Evolutionary conservation across 2,888 invertebrate genomes (phyloP).

Genomic region (Odontocolon sp.): DNA sequence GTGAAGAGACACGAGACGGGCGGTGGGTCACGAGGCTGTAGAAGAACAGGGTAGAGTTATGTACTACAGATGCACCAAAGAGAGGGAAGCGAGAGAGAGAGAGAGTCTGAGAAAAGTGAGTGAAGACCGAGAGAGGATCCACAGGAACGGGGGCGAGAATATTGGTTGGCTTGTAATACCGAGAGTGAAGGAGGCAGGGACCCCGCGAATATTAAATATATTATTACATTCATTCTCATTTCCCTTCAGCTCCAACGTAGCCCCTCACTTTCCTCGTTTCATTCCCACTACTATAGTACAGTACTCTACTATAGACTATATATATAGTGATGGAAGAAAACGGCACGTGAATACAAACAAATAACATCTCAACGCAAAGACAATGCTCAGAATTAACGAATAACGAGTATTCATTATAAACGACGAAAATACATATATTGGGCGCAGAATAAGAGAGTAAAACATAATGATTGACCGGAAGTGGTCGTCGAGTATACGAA

Average conservation of each 20-base stretch:
- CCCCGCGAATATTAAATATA: constrained; percentile 80
- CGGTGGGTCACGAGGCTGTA: constrained; percentile 54
- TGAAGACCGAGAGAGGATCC: constrained; percentile 47
- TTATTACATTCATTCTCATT: constrained; percentile 80
- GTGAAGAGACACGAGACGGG: constrained; percentile 33
- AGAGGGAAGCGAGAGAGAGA: constrained; percentile 11
- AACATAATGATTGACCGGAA: neutral
- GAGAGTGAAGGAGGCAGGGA: constrained; percentile 76
- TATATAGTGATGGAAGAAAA: constrained; percentile 41
- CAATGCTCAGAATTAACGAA: neutral
- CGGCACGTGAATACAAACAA: constrained; percentile 30
- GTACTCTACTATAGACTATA: constrained; percentile 20
- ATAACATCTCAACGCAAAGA: neutral
- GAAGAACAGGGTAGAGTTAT: constrained; percentile 35
- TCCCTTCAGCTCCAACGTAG: constrained; percentile 73
- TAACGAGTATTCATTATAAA: neutral
- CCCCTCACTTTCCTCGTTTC: constrained; percentile 60
- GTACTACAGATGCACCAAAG: constrained; percentile 1
- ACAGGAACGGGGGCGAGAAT: constrained; percentile 73
- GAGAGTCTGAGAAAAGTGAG: constrained; percentile 43
- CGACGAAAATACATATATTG: neutral
- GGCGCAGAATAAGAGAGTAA: neutral
- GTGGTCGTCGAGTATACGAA: constrained; percentile 16
- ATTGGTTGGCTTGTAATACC: constrained; percentile 80
- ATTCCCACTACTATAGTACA: constrained; percentile 62